These are phyloP conservation scores for Squalus acanthias DNA, from an alignment of 2,797 vertebrate genomes.

Conservation along the genomic window DNA sequence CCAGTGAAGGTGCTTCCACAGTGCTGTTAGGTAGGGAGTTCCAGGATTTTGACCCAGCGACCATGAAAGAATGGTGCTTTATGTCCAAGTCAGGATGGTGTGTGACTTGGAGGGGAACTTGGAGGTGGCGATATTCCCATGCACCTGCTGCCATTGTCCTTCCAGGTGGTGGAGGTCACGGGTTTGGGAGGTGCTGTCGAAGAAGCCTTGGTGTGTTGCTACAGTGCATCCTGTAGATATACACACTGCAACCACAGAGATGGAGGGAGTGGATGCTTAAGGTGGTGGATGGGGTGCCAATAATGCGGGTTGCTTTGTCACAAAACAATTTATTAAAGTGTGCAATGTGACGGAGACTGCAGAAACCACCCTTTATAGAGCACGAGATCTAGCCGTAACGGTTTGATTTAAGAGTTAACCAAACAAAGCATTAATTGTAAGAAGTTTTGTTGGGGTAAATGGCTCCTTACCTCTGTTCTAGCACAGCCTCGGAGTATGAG, in stretches of 20 bases:
- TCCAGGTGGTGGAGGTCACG: not conserved
- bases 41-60: not conserved
- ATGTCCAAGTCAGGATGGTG: not conserved
- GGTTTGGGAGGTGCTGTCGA: not conserved
- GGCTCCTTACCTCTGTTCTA: constrained; percentile 75
- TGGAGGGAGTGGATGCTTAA: not conserved
- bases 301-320: not conserved
- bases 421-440: not conserved
- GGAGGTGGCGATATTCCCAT: not conserved
- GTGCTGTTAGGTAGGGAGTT: not conserved
- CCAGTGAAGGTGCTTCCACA: not conserved
- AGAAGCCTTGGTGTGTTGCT: not conserved
- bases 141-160: not conserved
- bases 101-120: not conserved
- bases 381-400: no score
- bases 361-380: not conserved
- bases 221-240: not conserved
- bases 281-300: not conserved
- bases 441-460: not conserved
- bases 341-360: not conserved
- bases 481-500: constrained; percentile 87
- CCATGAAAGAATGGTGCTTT: not conserved
- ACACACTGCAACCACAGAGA: not conserved
- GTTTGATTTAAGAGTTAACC: not conserved
- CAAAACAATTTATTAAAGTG: not conserved